These are phyloP conservation scores for Hymenopus coronatus DNA, from an alignment of 2,888 invertebrate species.

Conservation along the genomic window DNA sequence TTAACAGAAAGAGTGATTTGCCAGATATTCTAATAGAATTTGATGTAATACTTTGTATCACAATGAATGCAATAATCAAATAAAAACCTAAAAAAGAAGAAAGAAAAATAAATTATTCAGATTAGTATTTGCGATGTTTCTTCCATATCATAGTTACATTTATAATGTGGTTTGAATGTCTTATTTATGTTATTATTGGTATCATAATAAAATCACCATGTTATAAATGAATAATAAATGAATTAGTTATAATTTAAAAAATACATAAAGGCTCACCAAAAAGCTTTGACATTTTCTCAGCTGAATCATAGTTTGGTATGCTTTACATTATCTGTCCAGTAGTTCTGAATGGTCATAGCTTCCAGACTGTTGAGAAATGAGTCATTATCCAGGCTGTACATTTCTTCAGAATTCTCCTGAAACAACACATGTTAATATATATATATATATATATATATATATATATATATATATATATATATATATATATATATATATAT, in stretches of 20 bases:
- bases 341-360: conserved; percentile 92
- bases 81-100: not conserved
- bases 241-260: not conserved
- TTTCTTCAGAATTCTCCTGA: conserved; percentile 89
- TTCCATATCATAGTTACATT: not conserved
- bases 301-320: conserved; percentile 75
- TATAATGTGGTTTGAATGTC: not conserved
- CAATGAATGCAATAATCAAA: no score
- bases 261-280: not conserved
- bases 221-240: no score
- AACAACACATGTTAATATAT: conserved; percentile 43
- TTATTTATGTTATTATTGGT: not conserved
- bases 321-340: conserved; percentile 89
- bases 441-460: no score
- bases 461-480: no score
- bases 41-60: not conserved
- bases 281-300: not conserved
- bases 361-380: conserved; percentile 90
- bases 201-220: not conserved
- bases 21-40: not conserved
- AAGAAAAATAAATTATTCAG: not conserved
- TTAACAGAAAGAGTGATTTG: not conserved
- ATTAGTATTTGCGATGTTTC: not conserved
- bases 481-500: no score
- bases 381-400: conserved; percentile 92